Percentiles rank a stretch among this genome's conserved stretches.
Evolutionary conservation across 2,888 invertebrate genomes (phyloP).

Genomic region (Drosophila monieri): DNA sequence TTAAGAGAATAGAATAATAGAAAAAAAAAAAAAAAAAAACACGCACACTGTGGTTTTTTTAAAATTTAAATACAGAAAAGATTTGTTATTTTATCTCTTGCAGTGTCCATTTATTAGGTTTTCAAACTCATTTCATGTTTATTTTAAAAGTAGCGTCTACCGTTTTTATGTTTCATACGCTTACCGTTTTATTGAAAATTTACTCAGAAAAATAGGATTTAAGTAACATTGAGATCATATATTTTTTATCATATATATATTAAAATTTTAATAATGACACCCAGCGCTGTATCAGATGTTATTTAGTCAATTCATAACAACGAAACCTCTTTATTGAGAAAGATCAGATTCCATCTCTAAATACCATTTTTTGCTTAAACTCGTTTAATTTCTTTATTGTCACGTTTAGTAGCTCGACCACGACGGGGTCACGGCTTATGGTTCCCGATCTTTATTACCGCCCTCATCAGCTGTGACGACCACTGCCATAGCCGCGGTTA

Average conservation of each 20-base stretch:
- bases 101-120: conserved; percentile 17
- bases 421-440: conserved; percentile 9
- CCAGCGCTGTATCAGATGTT: not conserved
- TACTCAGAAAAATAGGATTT: conserved; percentile 73
- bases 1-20: not conserved
- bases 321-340: not conserved
- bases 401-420: not conserved
- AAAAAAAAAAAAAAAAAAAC: conserved; percentile 25
- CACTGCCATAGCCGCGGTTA: conserved; percentile 42
- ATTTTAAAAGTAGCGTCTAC: conserved; percentile 51
- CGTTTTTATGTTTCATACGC: conserved; percentile 17
- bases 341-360: not conserved
- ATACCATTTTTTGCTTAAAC: conserved; percentile 1
- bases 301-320: not conserved
- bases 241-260: conserved; percentile 62
- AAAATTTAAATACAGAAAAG: conserved; percentile 36
- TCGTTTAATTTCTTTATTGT: conserved; percentile 1
- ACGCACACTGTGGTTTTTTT: not conserved
- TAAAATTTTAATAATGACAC: conserved; percentile 41
- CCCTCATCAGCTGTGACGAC: conserved; percentile 30
- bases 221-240: conserved; percentile 80
- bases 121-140: conserved; percentile 13
- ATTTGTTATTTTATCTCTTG: conserved; percentile 31
- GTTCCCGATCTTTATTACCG: conserved; percentile 49
- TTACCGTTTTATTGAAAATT: conserved; percentile 55